Percentiles rank a stretch among this genome's conserved stretches.
Evolutionary conservation across 2,888 invertebrate genomes (phyloP).

Genomic region (Polymixis flavicincta): DNA sequence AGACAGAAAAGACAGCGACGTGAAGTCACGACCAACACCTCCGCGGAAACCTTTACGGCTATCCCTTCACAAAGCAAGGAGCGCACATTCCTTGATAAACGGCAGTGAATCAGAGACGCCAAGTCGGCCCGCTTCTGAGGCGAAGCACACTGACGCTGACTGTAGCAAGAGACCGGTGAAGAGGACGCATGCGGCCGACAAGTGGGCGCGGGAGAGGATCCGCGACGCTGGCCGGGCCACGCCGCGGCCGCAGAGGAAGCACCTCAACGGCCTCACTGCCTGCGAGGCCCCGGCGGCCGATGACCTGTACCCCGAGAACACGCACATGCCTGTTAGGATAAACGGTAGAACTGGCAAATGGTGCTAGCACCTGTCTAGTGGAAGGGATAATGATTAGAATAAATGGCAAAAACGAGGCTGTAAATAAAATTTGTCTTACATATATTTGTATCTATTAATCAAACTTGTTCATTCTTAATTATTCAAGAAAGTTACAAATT

Average conservation of each 20-base stretch:
- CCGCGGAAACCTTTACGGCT: slow-evolving; percentile 96
- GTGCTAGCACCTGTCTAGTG: slow-evolving; percentile 72
- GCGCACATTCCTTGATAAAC: slow-evolving; percentile 93
- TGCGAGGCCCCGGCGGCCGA: slow-evolving; percentile 83
- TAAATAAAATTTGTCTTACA: slow-evolving; percentile 13
- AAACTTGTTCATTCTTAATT: slow-evolving; percentile 1
- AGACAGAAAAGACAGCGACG: slow-evolving; percentile 80
- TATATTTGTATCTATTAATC: slow-evolving; percentile 8
- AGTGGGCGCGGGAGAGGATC: slow-evolving; percentile 77
- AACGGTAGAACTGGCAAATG: slow-evolving; percentile 76
- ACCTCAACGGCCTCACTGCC: slow-evolving; percentile 76
- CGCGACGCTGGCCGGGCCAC: slow-evolving; percentile 82
- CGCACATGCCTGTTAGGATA: slow-evolving; percentile 71
- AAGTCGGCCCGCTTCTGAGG: slow-evolving; percentile 80
- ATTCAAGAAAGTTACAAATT: not conserved
- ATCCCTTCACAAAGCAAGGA: slow-evolving; percentile 95
- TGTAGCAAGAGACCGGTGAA: slow-evolving; percentile 91
- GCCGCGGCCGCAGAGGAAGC: slow-evolving; percentile 80
- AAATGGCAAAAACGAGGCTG: slow-evolving; percentile 47
- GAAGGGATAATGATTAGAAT: not conserved
- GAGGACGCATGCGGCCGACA: slow-evolving; percentile 87
- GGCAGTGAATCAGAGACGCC: slow-evolving; percentile 86
- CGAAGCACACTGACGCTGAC: slow-evolving; percentile 67
- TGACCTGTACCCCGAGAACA: slow-evolving; percentile 81
- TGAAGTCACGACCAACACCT: slow-evolving; percentile 93